Conservation (phyloP, 2,113 vertebrate genomes). For the Neoarius graeffei region DNA sequence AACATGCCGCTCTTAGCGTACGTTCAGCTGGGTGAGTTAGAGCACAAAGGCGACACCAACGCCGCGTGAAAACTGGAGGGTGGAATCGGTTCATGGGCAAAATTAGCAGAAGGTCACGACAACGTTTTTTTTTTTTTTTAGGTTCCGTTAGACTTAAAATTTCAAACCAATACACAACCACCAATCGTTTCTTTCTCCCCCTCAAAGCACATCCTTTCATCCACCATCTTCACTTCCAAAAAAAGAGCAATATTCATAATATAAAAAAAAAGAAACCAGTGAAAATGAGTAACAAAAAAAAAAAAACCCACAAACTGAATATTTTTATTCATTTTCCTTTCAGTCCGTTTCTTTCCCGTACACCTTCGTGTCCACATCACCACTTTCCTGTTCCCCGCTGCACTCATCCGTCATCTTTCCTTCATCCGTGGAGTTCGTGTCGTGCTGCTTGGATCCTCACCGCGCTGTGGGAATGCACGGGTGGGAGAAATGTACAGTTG, state of each 20-base stretch:
- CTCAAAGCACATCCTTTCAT: background rate
- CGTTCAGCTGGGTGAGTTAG: background rate
- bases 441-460: constrained; percentile 61
- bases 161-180: background rate
- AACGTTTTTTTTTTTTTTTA: background rate
- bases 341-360: constrained; percentile 58
- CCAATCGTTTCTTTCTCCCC: background rate
- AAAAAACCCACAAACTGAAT: constrained; percentile 4
- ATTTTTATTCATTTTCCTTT: constrained; percentile 24
- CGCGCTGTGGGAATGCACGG: constrained; percentile 74
- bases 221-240: constrained; percentile 8
- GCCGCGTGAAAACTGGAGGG: background rate
- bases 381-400: constrained; percentile 56
- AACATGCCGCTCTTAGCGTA: background rate
- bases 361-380: constrained; percentile 55
- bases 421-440: constrained; percentile 37
- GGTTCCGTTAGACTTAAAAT: too few relatives aligned
- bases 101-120: background rate
- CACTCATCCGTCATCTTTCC: constrained; percentile 52
- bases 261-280: constrained; percentile 38
- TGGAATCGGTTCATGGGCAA: background rate
- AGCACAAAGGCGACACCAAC: background rate
- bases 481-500: constrained; percentile 63
- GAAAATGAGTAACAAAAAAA: constrained; percentile 9
- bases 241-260: constrained; percentile 5